phyloP scores from a whole-genome alignment of 1,140 invertebrate species.

The Arion vulgaris region DNA sequence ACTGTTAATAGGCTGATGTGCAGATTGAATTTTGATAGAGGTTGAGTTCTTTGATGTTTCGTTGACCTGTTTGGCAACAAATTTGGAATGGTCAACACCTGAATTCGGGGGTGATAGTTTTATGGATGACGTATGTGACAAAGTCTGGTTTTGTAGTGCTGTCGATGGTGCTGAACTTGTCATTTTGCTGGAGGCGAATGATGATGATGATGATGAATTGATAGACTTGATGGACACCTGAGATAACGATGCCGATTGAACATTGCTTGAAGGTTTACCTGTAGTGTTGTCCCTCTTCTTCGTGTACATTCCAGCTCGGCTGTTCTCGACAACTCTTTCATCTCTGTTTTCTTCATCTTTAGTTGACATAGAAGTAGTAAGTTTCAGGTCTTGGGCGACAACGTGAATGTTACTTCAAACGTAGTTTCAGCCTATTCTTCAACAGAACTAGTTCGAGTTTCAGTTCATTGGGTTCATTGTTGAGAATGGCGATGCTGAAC shows the following conservation, averaged over 20 bases:
- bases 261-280: neutral
- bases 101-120: neutral
- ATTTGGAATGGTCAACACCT: neutral
- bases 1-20: neutral
- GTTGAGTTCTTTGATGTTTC: neutral
- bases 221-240: neutral
- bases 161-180: neutral
- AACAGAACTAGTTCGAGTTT: neutral
- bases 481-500: neutral
- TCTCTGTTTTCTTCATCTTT: neutral
- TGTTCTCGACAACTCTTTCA: neutral
- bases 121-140: neutral
- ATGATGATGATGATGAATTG: neutral
- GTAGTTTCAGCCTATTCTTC: neutral
- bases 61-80: neutral
- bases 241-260: neutral
- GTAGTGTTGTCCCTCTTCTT: slow-evolving; percentile 1
- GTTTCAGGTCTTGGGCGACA: no score
- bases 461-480: slow-evolving; percentile 1
- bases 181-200: neutral
- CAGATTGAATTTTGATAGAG: neutral
- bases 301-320: neutral
- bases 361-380: neutral
- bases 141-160: neutral
- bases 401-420: neutral